Conservation (phyloP, 2,888 invertebrate genomes). For the Harpalus rufipes region DNA sequence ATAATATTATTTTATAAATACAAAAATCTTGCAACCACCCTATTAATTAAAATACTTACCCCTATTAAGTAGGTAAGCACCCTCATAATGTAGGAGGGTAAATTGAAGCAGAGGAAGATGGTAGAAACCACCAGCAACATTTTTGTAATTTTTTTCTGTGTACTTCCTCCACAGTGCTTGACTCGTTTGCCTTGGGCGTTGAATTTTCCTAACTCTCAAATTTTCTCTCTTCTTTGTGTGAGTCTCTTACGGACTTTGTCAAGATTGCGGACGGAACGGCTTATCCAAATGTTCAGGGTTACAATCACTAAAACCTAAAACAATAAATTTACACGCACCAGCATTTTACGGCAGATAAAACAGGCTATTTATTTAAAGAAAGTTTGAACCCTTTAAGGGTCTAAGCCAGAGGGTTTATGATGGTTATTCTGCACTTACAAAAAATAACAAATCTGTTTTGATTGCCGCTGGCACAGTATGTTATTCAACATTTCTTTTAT, state of each 20-base stretch:
- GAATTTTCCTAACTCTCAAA: slow-evolving; percentile 51
- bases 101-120: slow-evolving; percentile 87
- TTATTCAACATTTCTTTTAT: too few species aligned
- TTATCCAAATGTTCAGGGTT: slow-evolving; percentile 55
- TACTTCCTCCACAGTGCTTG: slow-evolving; percentile 69
- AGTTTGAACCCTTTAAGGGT: too few species aligned
- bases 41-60: slow-evolving; percentile 68
- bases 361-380: too few species aligned
- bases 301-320: slow-evolving; percentile 58
- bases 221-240: slow-evolving; percentile 43
- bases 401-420: too few species aligned
- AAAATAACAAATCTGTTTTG: too few species aligned
- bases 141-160: slow-evolving; percentile 86
- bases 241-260: slow-evolving; percentile 55
- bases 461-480: too few species aligned
- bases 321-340: neutral
- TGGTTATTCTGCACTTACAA: too few species aligned
- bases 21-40: too few species aligned
- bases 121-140: slow-evolving; percentile 91
- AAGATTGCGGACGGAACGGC: slow-evolving; percentile 46
- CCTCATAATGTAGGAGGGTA: slow-evolving; percentile 87
- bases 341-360: too few species aligned
- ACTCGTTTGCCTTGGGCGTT: neutral
- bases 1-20: too few species aligned
- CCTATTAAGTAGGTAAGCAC: slow-evolving; percentile 77